Base-by-base conservation (phyloP, 1,140 invertebrate genomes). In the Cylas formicarius region DNA sequence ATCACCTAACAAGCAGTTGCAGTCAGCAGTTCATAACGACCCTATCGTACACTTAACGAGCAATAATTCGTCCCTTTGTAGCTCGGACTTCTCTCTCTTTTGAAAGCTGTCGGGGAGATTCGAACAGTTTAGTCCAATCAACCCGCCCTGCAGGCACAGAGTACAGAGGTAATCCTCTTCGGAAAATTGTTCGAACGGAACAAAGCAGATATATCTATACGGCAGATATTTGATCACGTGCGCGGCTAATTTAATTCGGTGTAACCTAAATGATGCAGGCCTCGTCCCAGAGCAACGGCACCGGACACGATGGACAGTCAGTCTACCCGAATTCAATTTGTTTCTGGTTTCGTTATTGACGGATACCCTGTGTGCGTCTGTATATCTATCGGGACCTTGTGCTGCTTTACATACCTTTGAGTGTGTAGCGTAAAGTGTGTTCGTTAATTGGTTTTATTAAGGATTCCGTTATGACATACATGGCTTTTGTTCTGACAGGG, bases 181-280 rank as follows among this genome's bases (percentile, higher is more conserved):
- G 21, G 43, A 38, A 37, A 29, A 29, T 36, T 36, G 34, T 24
- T 29, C 21, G 32, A 19, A 17, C 20, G 28, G 16, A 44, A 44
- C 41, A 44, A 41, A 31, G 39, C 39, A 28, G 39, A 41, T 41
- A 28, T 28, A 41, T 41, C n/a, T n/a, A n/a, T n/a, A n/a, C 33
- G 18, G 26, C 18, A 9, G 32, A 31, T 40, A 35, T 31, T 43
- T 29, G 40, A 44, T 49, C 39, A 44, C 46, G 40, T 49, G 32
- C 38, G 26, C 19, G 19, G 24, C 46, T 49, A 49, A 49, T 49
- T 43, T 44, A 49, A 49, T 49, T 49, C 46, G 21, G 38, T 44
- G 44, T 49, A 43, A 44, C 32, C 14, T 31, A 40, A 29, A 37
- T 37, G 46, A 43, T 28, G 37, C n/a, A n/a, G 37, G 33, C 20